Evolutionary conservation across 2,888 invertebrate species (phyloP), one percentile per base, ranked within the genome.

Genomic region (Rhamphomyia laevipes): DNA sequence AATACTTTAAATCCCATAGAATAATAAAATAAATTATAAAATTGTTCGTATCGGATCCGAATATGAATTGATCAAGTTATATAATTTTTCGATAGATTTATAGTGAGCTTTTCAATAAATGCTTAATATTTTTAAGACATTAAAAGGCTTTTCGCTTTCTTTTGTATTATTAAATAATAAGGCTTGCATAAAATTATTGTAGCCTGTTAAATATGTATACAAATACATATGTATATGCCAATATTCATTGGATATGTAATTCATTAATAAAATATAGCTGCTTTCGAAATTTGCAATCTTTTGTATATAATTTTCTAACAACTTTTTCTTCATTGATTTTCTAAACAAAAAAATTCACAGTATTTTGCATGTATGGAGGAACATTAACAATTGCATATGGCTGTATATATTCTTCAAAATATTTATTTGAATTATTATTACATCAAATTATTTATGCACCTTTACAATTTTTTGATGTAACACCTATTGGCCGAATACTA

Each of bases 401-500:
- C 55, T 56, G 63, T 38, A 51, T 68, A 30, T 60, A 61, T 51
- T 66, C 67, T 55, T 65, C 66, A 55, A 59, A 56, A 48, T 55
- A 56, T 51, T 55, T 66, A 40, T 68, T 64, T 52, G 59, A 58
- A 43, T 61, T 57, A 30, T 65, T 80, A 56, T 67, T 81, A 51
- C 49, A 59, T 42, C 66, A 66, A 57, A 64, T 77, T 55, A 59
- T 82, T 53, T 70, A 70, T 53, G 74, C 73, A 51, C 79, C 80
- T 15, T 72, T 77, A 68, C 62, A 64, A 47, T 76, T 80, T 67
- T 82, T 79, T 66, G 79, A 82, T 64, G 74, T 73, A 35, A 77
- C 77, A 53, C 82, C 82, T 11, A 61, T 73, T 54, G 82, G 81
- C 52, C 72, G 82, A 47, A 74, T 82, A 55, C 65, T 82, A 47